Conservation (phyloP, 1,140 invertebrate genomes). For the Anastrepha ludens region DNA sequence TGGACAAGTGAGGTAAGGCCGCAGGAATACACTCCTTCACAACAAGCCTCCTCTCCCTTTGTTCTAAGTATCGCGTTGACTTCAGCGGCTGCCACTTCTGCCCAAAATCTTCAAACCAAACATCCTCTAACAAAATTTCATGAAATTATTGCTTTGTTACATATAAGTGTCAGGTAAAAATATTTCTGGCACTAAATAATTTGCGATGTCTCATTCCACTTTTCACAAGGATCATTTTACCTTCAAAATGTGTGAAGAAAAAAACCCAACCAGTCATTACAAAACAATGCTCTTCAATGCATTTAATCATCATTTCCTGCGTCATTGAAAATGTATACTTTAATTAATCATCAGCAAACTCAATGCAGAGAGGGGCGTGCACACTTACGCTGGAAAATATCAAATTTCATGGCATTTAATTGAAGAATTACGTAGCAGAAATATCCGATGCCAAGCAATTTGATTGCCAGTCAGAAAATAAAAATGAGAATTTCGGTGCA, state of each 20-base stretch:
- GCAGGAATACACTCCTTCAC: no score
- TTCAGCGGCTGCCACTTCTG: no score
- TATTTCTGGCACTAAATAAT: background rate
- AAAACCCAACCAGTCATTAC: background rate
- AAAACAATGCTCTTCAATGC: constrained; percentile 4
- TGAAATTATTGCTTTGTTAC: background rate
- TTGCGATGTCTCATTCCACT: background rate
- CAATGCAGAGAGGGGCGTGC: background rate
- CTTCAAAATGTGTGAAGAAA: background rate
- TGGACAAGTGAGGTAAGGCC: no score
- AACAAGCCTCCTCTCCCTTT: no score
- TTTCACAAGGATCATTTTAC: background rate
- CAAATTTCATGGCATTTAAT: constrained; percentile 51
- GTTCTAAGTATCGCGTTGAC: no score
- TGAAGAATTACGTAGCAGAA: constrained; percentile 30
- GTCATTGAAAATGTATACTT: constrained; percentile 44
- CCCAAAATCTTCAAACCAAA: no score
- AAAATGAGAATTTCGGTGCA: constrained; percentile 4
- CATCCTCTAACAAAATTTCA: background rate
- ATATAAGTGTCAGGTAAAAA: background rate
- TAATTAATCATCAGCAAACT: constrained; percentile 20
- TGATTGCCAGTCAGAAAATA: background rate
- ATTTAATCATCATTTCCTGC: constrained; percentile 49
- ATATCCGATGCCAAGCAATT: background rate
- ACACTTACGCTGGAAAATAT: constrained; percentile 10